phyloP scores from a whole-genome alignment of 1,140 invertebrate species.

The Prorops nasuta region DNA sequence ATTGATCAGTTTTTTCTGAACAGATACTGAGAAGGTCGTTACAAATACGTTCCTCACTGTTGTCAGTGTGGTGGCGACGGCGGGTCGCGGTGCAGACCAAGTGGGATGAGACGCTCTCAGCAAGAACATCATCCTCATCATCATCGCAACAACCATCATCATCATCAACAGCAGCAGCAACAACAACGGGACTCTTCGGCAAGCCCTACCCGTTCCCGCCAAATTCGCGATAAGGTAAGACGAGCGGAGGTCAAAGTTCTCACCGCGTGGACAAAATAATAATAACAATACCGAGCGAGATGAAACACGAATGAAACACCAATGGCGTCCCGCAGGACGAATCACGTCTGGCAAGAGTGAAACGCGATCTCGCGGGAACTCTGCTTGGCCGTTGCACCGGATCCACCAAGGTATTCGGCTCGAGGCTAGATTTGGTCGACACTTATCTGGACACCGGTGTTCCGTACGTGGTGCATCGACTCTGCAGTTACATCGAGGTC shows the following conservation, averaged over 20 bases:
- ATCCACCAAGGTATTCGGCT: constrained; percentile 41
- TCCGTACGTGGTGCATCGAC: constrained; percentile 51
- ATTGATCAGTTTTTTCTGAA: neutral
- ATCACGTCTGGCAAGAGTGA: constrained; percentile 50
- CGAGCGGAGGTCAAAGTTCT: too few species aligned
- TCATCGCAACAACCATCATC: constrained; percentile 40
- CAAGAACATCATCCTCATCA: constrained; percentile 49
- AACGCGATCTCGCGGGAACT: constrained; percentile 48
- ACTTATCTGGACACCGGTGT: constrained; percentile 48
- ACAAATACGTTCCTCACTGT: constrained; percentile 14
- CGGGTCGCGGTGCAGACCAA: constrained; percentile 54
- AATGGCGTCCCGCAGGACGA: too few species aligned
- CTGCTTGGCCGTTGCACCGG: constrained; percentile 37
- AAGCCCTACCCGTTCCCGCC: constrained; percentile 40
- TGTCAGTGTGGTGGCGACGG: constrained; percentile 53
- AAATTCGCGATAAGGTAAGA: constrained; percentile 41
- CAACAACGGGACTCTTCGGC: constrained; percentile 36
- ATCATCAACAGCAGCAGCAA: constrained; percentile 25
- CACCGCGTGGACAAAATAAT: too few species aligned
- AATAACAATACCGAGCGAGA: neutral
- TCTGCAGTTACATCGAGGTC: constrained; percentile 53
- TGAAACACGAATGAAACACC: neutral
- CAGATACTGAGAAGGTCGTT: neutral
- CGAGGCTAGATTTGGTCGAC: constrained; percentile 43
- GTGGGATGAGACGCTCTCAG: constrained; percentile 56